Evolutionary conservation across 2,888 invertebrate genomes (phyloP).

Genomic region (Sinotaia quadrata): DNA sequence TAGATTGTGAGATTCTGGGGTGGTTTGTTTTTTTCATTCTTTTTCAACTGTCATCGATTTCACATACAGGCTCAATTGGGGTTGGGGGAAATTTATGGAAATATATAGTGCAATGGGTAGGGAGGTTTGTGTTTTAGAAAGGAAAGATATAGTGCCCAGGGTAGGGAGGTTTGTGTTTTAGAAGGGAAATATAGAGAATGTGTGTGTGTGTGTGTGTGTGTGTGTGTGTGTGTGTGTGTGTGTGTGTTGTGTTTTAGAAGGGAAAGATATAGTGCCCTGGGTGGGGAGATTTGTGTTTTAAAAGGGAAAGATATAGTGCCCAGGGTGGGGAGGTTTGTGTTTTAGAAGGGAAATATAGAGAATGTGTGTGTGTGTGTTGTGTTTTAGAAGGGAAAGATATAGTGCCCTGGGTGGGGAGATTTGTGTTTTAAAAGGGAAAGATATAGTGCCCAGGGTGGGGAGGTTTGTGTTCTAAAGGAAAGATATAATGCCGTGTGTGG

Average conservation of each 20-base stretch:
- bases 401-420: background rate
- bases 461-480: background rate
- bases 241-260: constrained; percentile 7
- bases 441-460: too few species aligned
- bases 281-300: background rate
- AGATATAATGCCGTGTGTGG: background rate
- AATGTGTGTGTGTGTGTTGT: constrained; percentile 4
- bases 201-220: constrained; percentile 11
- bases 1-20: too few species aligned
- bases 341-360: background rate
- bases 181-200: background rate
- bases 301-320: too few species aligned
- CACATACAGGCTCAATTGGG: too few species aligned
- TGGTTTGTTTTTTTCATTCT: too few species aligned
- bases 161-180: background rate
- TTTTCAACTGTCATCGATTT: too few species aligned
- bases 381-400: too few species aligned
- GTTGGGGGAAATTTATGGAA: too few species aligned
- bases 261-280: too few species aligned
- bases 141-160: too few species aligned
- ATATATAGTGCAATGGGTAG: background rate
- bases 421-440: too few species aligned
- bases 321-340: background rate
- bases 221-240: constrained; percentile 3
- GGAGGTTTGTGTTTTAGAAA: too few species aligned